Base-by-base conservation (phyloP, 1,140 invertebrate species). In the Probaryconus sp. region DNA sequence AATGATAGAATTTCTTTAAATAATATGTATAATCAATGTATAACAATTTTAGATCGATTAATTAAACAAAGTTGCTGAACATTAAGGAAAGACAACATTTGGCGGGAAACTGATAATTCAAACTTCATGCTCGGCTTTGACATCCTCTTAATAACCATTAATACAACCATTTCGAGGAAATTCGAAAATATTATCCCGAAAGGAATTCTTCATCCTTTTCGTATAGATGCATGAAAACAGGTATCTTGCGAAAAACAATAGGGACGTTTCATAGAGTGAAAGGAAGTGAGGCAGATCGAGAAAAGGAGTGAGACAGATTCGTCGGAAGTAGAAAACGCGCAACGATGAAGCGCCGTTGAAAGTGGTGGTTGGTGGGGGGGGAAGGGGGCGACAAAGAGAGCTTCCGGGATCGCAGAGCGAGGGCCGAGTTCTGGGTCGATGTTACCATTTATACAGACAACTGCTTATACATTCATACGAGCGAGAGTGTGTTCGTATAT, bases 381-480 rank as follows among this genome's bases (percentile, higher is more conserved):
- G 14, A 6, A 26, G 10, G 7, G 47, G 50, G 56, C 40, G 56
- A 70, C 67, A 70, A 63, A 70, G 67, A 69, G 65, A 47, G 47
- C 37, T 58, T 60, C 30, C 38, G 51, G 45, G 42, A 31, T 31
- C 2, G 43, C 17, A 42, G 61, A 13, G 28, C 14, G 9, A 5
- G 50, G 33, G 21, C 13, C 43, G 11, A 1, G 17, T 38, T 72
- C 61, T 60, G 60, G 61, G 69, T 72, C 69, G 69, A 65, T 72
- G 69, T 72, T 65, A 53, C 61, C 31, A 65, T 60, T 72, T 45
- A 60, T 72, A 65, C 60, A 60, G 60, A 58, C 53, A 65, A 65
- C 53, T 58, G 38, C 70, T 73, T 55, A 48, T 56, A 67, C 55
- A 73, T 73, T 73, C 47, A 72, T 60, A 58, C 24, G 14, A n/a